Evolutionary conservation across 2,888 invertebrate species (phyloP), one percentile per base, ranked within the genome.

Genomic region (Lepidochitona cinerea): DNA sequence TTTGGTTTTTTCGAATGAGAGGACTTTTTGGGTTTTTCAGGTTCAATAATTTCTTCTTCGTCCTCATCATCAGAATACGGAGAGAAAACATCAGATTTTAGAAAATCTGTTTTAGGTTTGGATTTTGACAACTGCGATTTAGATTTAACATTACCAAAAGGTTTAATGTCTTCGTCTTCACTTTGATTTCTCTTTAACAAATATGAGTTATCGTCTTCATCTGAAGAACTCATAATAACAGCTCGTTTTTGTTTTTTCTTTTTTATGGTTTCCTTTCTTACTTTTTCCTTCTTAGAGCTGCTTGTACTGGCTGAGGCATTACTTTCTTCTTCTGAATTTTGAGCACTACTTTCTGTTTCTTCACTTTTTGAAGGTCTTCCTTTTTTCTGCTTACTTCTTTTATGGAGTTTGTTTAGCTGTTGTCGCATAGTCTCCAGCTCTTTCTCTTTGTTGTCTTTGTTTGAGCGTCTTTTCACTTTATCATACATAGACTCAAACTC

Each of bases 401-500:
- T 83, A 72, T 83, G 83, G 70, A 81, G 80, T 23, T 79, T 76
- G 71, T 78, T 75, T 32, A 84, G 73, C 68, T 81, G 78, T 71
- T 83, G 83, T 68, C 81, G 79, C 59, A 79, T 81, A 9, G 72
- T 78, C 52, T 81, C 82, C 70, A 88, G 87, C 88, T 96, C 83
- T 41, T 84, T 83, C 73, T 85, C 85, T 76, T 83, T 84, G 52
- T 81, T 76, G 72, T 84, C 83, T 36, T 82, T 81, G 37, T 79
- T 85, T 14, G 88, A 86, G 35, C 88, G 76, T 26, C 88, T 75
- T 74, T 89, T 89, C 12, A 89, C 88, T 82, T 98, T 98, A 89
- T 98, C 98, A 90, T 98, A 98, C 98, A 98, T 98, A 12, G 97
- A 97, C 75, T 97, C 96, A 88, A 97, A 97, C 12, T 33, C 64